Conservation (phyloP, 2,113 vertebrate genomes). For the Python bivittatus region DNA sequence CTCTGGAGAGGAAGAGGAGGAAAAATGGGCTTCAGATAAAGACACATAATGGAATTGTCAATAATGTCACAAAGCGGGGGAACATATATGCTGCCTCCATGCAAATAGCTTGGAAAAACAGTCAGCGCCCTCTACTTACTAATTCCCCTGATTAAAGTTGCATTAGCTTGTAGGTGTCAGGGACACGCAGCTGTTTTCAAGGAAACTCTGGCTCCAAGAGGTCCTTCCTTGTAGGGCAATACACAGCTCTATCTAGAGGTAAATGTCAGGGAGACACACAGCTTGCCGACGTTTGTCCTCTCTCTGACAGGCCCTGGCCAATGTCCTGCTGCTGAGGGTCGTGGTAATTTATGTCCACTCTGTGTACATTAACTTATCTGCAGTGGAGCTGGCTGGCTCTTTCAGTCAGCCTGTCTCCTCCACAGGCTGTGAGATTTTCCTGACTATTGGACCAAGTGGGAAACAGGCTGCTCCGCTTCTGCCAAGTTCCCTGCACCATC, state of each 20-base stretch:
- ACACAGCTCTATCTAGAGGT: conserved; percentile 71
- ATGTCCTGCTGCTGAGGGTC: conserved; percentile 97
- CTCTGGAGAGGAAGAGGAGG: neutral
- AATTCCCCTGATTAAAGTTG: conserved; percentile 77
- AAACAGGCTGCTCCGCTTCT: conserved; percentile 72
- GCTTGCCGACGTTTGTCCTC: conserved; percentile 87
- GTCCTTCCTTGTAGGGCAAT: conserved; percentile 73
- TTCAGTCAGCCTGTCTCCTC: conserved; percentile 98
- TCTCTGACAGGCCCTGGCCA: conserved; percentile 99
- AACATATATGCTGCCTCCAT: conserved; percentile 46
- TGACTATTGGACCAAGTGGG: conserved; percentile 80
- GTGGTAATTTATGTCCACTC: conserved; percentile 92
- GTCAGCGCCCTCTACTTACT: conserved; percentile 58
- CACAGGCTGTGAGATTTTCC: conserved; percentile 89
- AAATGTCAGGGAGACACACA: conserved; percentile 76
- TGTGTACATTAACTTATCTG: conserved; percentile 99
- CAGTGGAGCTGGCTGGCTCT: conserved; percentile 88
- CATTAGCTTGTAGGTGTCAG: conserved; percentile 81
- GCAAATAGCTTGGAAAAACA: conserved; percentile 64
- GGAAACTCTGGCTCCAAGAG: conserved; percentile 86
- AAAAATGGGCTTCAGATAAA: conserved; percentile 33
- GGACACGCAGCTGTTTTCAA: conserved; percentile 79
- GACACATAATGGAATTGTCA: conserved; percentile 45
- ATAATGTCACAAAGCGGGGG: conserved; percentile 26
- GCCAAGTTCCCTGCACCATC: conserved; percentile 81